Evolutionary conservation across 2,113 vertebrate species (phyloP), one percentile per base, ranked within the genome.

Genomic region (Dissostichus mawsoni): DNA sequence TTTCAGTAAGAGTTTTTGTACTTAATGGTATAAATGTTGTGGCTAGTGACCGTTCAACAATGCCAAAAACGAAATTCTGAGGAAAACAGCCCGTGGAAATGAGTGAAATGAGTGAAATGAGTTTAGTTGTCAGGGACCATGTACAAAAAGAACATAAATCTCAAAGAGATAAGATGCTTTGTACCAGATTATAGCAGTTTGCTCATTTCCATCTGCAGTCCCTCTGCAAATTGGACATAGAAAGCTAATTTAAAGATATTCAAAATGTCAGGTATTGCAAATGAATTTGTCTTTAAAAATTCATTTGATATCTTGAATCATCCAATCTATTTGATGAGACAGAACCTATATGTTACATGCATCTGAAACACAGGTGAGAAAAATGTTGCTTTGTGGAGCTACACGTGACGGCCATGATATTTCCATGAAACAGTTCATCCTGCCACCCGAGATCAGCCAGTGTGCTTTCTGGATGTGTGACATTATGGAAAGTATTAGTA

Each of bases 401-500:
- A 69, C 67, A 62, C 77, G 66, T 84, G 82, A 89, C 87, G 81
- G 81, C 65, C 76, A 41, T 78, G 57, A 78, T 84, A 78, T 86
- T 41, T 89, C 87, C 82, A 87, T 79, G 84, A 86, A 78, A 78
- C 66, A 52, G 36, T 75, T 81, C 57, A 79, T 75, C 64, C 72
- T 80, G 48, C 78, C 78, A 82, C 70, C 59, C 50, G 67, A 82
- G 55, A 84, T 86, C 78, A 79, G 79, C 69, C 48, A 55, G 45
- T 57, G 47, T 50, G 62, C 62, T 66, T 20, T 80, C 75, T 80
- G 73, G 33, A 52, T 20, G 58, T 69, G 64, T 82, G 76, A 88
- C 78, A 77, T 69, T 59, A 80, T 90, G 91, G 91, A 92, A 91
- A 91, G 44, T 82, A 67, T 84, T 84, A 80, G 78, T 14, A 33